Conservation (phyloP, 2,888 invertebrate species). For the Eledona agricola region DNA sequence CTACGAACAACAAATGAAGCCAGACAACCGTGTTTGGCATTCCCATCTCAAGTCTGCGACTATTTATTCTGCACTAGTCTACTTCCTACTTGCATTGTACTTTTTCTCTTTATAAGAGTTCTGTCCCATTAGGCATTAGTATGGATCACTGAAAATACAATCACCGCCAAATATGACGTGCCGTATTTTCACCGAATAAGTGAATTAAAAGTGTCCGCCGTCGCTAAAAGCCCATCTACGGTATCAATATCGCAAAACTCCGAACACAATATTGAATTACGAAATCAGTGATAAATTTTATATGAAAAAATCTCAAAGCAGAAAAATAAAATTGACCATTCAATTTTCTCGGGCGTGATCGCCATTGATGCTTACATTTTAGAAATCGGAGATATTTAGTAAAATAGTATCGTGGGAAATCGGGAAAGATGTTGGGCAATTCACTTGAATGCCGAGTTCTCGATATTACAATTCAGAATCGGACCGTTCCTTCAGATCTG, state of each 20-base stretch:
- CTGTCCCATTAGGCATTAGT: not conserved
- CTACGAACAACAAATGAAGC: slow-evolving; percentile 41
- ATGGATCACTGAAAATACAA: not conserved
- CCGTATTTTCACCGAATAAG: too few relatives aligned
- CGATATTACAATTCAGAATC: slow-evolving; percentile 41
- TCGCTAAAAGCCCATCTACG: too few relatives aligned
- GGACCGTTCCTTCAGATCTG: slow-evolving; percentile 42
- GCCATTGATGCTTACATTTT: slow-evolving; percentile 29
- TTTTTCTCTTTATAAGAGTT: slow-evolving; percentile 2
- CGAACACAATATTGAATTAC: too few relatives aligned
- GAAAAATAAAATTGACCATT: slow-evolving; percentile 17
- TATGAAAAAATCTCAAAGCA: not conserved
- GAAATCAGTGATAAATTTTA: too few relatives aligned
- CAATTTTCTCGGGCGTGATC: slow-evolving; percentile 27
- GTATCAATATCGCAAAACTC: too few relatives aligned
- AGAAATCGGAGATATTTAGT: slow-evolving; percentile 40
- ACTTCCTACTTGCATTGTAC: slow-evolving; percentile 14
- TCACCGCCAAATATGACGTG: too few relatives aligned
- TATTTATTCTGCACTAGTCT: slow-evolving; percentile 34
- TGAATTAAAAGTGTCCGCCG: too few relatives aligned
- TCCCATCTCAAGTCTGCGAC: slow-evolving; percentile 32
- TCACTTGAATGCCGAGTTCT: slow-evolving; percentile 33
- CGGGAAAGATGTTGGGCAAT: slow-evolving; percentile 36
- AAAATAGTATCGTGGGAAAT: slow-evolving; percentile 41
- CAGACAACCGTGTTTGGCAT: slow-evolving; percentile 41